Percentiles rank a stretch among this genome's conserved stretches.
These are phyloP conservation scores for Pyrgus malvae DNA, from an alignment of 2,888 invertebrate species.

Conservation along the genomic window DNA sequence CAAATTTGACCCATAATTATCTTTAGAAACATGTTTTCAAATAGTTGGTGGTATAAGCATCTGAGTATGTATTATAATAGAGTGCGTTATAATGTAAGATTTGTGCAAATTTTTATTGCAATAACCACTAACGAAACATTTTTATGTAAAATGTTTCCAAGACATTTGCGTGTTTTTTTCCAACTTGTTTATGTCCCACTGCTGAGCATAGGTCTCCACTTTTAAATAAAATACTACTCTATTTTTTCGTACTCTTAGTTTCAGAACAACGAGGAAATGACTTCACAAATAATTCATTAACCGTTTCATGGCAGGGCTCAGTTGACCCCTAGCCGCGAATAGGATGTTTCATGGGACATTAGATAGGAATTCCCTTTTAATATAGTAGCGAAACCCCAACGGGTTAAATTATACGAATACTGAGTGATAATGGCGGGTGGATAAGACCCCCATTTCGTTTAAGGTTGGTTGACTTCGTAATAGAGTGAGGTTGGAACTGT, in stretches of 20 bases:
- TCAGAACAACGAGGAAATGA: not conserved
- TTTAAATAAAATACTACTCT: not conserved
- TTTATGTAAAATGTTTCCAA: too few relatives aligned
- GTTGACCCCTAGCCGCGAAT: not conserved
- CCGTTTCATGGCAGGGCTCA: not conserved
- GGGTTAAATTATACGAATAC: not conserved
- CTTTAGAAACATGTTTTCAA: not conserved
- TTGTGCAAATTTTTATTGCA: too few relatives aligned
- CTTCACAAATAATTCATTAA: slow-evolving; percentile 1
- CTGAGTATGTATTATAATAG: not conserved
- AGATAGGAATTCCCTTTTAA: not conserved
- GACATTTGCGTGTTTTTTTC: too few relatives aligned
- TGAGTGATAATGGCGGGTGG: not conserved
- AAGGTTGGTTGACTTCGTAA: too few relatives aligned
- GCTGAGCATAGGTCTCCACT: too few relatives aligned
- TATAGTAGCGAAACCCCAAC: not conserved
- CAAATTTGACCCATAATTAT: slow-evolving; percentile 9
- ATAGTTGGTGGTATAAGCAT: not conserved
- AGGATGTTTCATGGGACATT: slow-evolving; percentile 1
- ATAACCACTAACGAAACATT: too few relatives aligned
- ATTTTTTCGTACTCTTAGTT: not conserved
- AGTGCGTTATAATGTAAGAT: not conserved
- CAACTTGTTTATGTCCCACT: too few relatives aligned
- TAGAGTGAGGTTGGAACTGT: too few relatives aligned
- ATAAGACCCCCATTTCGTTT: too few relatives aligned